These are phyloP conservation scores for Perca fluviatilis DNA, from an alignment of 2,113 vertebrate species.

Conservation along the genomic window DNA sequence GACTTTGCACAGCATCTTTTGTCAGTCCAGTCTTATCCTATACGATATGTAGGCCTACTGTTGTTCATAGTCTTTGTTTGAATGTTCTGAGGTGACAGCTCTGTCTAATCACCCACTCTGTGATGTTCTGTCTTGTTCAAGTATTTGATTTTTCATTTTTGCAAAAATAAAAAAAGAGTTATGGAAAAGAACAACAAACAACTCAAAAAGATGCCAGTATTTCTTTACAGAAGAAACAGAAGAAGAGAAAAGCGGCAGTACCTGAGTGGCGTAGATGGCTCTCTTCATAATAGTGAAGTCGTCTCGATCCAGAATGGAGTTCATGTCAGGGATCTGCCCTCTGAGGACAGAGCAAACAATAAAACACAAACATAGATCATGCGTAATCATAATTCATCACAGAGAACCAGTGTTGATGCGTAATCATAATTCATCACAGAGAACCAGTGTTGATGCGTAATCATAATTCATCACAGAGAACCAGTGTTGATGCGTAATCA, in stretches of 20 bases:
- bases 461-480: neutral
- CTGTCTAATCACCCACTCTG: neutral
- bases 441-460: too few relatives aligned
- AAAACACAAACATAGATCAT: neutral
- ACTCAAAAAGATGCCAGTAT: neutral
- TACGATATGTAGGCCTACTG: neutral
- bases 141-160: neutral
- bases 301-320: conserved; percentile 93
- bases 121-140: neutral
- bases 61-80: neutral
- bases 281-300: conserved; percentile 98
- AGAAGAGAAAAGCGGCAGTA: conserved; percentile 64
- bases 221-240: neutral
- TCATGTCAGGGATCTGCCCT: conserved; percentile 95
- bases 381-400: neutral
- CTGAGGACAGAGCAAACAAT: conserved; percentile 71
- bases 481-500: neutral
- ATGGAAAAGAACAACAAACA: neutral
- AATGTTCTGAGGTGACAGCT: neutral
- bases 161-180: neutral
- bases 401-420: neutral
- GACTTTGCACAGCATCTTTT: neutral
- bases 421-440: neutral
- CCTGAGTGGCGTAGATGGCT: conserved; percentile 98
- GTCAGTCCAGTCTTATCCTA: neutral